These are phyloP conservation scores for Electrona antarctica DNA, from an alignment of 2,113 vertebrate genomes.

Conservation along the genomic window DNA sequence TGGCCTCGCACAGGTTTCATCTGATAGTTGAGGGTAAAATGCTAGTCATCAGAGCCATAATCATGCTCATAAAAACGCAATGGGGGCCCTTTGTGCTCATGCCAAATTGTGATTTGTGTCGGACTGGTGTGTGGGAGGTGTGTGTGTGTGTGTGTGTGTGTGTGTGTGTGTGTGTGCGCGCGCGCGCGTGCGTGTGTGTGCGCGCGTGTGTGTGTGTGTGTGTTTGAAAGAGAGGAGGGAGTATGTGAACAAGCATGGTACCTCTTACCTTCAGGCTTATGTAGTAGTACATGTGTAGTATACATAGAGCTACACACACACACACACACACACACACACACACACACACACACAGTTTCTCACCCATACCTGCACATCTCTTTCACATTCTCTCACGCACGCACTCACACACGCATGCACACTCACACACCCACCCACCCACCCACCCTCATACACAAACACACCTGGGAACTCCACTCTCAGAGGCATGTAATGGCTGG, in stretches of 20 bases:
- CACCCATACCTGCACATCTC: too few species aligned
- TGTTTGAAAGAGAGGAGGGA: constrained; percentile 26
- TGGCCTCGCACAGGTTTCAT: constrained; percentile 72
- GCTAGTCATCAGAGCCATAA: constrained; percentile 79
- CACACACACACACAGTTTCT: not conserved
- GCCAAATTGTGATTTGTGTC: constrained; percentile 81
- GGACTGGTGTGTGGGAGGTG: constrained; percentile 8
- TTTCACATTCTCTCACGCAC: too few species aligned
- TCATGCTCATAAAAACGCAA: constrained; percentile 74
- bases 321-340: constrained; percentile 14
- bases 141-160: too few species aligned
- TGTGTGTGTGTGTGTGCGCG: too few species aligned
- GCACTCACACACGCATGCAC: constrained; percentile 58
- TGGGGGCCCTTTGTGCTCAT: constrained; percentile 67
- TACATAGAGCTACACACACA: not conserved
- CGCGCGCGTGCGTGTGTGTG: too few species aligned
- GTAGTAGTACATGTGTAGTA: too few species aligned
- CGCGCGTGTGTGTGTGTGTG: not conserved
- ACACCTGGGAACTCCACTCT: constrained; percentile 61
- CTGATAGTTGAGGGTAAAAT: constrained; percentile 79
- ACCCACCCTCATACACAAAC: constrained; percentile 41
- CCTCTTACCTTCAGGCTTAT: constrained; percentile 32
- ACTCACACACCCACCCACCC: constrained; percentile 63
- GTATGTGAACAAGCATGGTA: constrained; percentile 41
- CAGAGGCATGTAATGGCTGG: constrained; percentile 49